Evolutionary conservation across 2,113 vertebrate genomes (phyloP).

Genomic region (Rhabdomys dilectus): DNA sequence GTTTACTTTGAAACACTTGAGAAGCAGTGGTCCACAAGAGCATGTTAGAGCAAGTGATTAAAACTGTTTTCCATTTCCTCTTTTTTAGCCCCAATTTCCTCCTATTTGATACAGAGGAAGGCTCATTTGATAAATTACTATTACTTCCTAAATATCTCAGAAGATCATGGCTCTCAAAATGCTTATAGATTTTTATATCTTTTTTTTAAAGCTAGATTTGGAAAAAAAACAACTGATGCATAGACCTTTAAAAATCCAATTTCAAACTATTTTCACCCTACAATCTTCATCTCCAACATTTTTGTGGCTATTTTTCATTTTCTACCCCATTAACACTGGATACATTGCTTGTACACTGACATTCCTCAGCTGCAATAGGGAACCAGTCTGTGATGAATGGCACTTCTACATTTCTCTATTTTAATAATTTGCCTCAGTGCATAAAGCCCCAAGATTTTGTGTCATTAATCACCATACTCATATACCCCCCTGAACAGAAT

Average conservation of each 20-base stretch:
- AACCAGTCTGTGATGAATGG: constrained; percentile 60
- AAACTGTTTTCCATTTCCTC: neutral
- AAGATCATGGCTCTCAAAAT: neutral
- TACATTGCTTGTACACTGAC: constrained; percentile 56
- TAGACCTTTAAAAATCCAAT: constrained; percentile 34
- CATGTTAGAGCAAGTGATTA: neutral
- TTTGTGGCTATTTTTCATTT: constrained; percentile 69
- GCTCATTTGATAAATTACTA: neutral
- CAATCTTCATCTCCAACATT: constrained; percentile 45
- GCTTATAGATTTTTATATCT: neutral
- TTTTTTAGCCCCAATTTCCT: neutral
- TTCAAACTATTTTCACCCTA: constrained; percentile 64
- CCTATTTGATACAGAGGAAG: neutral
- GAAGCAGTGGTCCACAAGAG: neutral
- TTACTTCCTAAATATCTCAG: neutral
- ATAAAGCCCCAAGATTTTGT: constrained; percentile 59
- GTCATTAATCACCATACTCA: constrained; percentile 60
- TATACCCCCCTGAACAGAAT: constrained; percentile 6
- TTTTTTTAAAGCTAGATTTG: neutral
- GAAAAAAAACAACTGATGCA: constrained; percentile 9
- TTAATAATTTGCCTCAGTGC: constrained; percentile 60
- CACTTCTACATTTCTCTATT: constrained; percentile 60
- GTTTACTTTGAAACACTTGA: neutral
- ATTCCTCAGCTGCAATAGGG: constrained; percentile 23
- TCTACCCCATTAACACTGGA: constrained; percentile 64